Evolutionary conservation across 1,140 invertebrate genomes (phyloP).

Genomic region (Drusus annulatus): DNA sequence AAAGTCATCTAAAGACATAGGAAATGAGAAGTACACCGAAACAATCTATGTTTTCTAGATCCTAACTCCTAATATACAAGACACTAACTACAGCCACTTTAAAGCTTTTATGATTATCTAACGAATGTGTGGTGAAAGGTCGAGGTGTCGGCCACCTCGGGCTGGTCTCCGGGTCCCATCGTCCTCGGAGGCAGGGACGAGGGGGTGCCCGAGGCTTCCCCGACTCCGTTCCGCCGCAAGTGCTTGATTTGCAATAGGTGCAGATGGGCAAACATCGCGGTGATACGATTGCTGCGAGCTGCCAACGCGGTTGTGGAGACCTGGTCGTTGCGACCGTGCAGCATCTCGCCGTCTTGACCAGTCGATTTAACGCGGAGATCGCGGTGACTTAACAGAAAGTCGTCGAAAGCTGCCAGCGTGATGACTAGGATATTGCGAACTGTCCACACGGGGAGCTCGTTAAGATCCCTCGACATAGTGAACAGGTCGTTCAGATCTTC

Average conservation of each 20-base stretch:
- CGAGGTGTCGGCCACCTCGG: conserved; percentile 27
- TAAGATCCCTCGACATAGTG: no score
- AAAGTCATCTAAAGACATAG: conserved; percentile 56
- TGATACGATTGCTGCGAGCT: not conserved
- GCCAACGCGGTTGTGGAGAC: no score
- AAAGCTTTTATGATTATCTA: conserved; percentile 60
- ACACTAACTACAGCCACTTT: conserved; percentile 59
- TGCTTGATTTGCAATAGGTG: conserved; percentile 1
- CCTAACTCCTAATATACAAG: conserved; percentile 59
- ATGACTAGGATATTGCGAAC: no score
- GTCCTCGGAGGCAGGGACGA: not conserved
- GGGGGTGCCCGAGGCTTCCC: no score
- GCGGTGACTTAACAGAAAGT: no score
- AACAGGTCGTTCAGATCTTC: no score
- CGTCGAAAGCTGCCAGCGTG: no score
- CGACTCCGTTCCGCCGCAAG: not conserved
- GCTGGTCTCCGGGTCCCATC: not conserved
- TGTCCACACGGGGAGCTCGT: no score
- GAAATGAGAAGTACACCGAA: conserved; percentile 49
- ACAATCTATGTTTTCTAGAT: conserved; percentile 36
- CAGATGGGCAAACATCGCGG: conserved; percentile 2
- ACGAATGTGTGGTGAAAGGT: conserved; percentile 49
- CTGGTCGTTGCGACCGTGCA: no score
- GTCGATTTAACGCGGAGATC: no score
- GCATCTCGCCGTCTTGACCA: no score